Evolutionary conservation across 2,113 vertebrate species (phyloP).

Genomic region (Ceyx margarethae): DNA sequence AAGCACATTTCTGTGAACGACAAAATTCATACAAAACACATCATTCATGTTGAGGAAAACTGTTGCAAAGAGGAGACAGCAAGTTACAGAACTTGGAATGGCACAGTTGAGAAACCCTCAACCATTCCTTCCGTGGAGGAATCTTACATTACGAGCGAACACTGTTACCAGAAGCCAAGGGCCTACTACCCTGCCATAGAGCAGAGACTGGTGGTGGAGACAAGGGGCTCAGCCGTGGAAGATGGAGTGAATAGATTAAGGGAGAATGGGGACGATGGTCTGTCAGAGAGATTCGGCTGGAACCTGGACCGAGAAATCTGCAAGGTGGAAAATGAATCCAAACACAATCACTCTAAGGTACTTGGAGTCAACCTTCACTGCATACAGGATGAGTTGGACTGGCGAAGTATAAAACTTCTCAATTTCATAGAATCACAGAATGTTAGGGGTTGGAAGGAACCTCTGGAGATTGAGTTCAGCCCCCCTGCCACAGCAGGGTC

Average conservation of each 20-base stretch:
- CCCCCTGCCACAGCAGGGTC: too few species aligned
- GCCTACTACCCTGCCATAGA: conserved; percentile 91
- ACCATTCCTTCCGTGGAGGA: conserved; percentile 82
- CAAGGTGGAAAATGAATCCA: conserved; percentile 72
- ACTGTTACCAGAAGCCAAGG: conserved; percentile 97
- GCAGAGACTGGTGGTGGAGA: conserved; percentile 93
- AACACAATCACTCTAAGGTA: conserved; percentile 81
- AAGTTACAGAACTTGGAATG: conserved; percentile 79
- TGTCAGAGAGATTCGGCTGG: conserved; percentile 82
- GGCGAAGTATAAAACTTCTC: neutral
- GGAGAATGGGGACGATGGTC: conserved; percentile 81
- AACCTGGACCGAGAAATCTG: conserved; percentile 80
- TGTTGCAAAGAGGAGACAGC: conserved; percentile 71
- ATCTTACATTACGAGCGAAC: conserved; percentile 95
- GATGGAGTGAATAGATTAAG: conserved; percentile 82
- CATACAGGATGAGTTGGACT: neutral
- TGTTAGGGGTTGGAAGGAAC: too few species aligned
- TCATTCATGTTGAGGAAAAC: conserved; percentile 71
- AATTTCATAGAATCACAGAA: too few species aligned
- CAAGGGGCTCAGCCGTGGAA: conserved; percentile 84
- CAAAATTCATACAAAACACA: conserved; percentile 71
- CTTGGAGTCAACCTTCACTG: neutral
- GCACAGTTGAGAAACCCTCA: conserved; percentile 70
- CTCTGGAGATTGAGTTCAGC: too few species aligned
- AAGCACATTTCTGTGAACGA: conserved; percentile 76